Base-by-base conservation (phyloP, 2,888 invertebrate genomes). In the Piscicola geometra region DNA sequence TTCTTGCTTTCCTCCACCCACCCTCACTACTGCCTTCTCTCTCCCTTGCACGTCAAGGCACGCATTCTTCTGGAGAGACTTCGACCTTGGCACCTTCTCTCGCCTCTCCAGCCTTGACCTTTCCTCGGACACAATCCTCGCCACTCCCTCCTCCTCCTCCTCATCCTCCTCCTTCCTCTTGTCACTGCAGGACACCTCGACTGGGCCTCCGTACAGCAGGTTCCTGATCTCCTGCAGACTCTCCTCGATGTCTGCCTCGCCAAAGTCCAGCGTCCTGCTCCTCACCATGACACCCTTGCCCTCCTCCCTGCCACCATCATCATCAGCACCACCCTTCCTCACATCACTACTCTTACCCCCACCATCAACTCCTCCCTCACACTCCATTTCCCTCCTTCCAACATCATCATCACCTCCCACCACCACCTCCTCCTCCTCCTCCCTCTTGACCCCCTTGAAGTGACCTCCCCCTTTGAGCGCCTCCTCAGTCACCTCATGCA, bases 151-250 rank as follows among this genome's bases (percentile, higher is more conserved):
- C 28, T 41, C 18, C 18, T 56, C 33, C 12, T 72, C 56, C 9
- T 35, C 15, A 56, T 21, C 1, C 30, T 15, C 30, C 28, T 56
- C 15, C n/a, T 41, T 47, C 18, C 35, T 71, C 18, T 47, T 36
- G 18, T 35, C 41, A 41, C 41, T 71, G 41, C 41, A 33, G 41
- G 12, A 15, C 30, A 36, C 32, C 64, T 64, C 9, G 25, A 64
- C 25, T 64, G 5, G 18, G 71, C 41, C n/a, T 25, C 73, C 73
- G 33, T 73, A 73, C 1, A 73, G 64, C 33, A 73, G 52, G 0
- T 32, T 50, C 25, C 73, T 64, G 12, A 73, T 73, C 41, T 73
- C 73, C n/a, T 73, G 52, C 30, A 73, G 64, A n/a, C 64, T 60
- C 35, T 25, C 32, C 33, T 73, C 73, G 5, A 73, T 73, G 36